Evolutionary conservation across 2,797 vertebrate genomes (phyloP).

Genomic region (Carduelis carduelis): DNA sequence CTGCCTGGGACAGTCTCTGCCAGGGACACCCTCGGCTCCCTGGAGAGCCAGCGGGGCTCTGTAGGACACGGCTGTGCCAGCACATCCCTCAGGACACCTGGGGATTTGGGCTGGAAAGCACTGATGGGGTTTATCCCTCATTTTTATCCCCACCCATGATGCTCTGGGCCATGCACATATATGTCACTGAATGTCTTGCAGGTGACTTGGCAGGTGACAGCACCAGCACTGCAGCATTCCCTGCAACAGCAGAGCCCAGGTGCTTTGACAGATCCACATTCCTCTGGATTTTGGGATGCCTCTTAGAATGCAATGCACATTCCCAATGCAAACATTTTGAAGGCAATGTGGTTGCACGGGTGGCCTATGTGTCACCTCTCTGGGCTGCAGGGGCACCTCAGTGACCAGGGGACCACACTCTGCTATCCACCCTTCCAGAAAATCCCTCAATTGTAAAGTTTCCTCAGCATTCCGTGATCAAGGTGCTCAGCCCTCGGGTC

Average conservation of each 20-base stretch:
- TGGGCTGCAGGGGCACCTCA: not conserved
- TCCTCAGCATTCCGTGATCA: not conserved
- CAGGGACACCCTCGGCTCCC: not conserved
- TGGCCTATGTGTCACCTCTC: not conserved
- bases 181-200: not conserved
- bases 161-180: not conserved
- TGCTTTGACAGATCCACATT: not conserved
- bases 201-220: not conserved
- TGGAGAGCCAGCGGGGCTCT: not conserved
- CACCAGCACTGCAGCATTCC: not conserved
- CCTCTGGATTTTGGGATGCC: not conserved
- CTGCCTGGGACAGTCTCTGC: not conserved
- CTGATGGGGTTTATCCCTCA: fast-evolving
- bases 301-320: fast-evolving
- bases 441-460: not conserved
- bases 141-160: not conserved
- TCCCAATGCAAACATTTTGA: not conserved
- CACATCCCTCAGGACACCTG: fast-evolving
- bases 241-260: not conserved
- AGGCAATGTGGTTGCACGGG: not conserved
- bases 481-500: not conserved
- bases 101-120: not conserved
- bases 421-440: not conserved
- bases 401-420: not conserved
- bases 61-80: not conserved